phyloP scores from a whole-genome alignment of 37 sponge, comb jelly and placozoan genomes.

The Mnemiopsis leidyi region DNA sequence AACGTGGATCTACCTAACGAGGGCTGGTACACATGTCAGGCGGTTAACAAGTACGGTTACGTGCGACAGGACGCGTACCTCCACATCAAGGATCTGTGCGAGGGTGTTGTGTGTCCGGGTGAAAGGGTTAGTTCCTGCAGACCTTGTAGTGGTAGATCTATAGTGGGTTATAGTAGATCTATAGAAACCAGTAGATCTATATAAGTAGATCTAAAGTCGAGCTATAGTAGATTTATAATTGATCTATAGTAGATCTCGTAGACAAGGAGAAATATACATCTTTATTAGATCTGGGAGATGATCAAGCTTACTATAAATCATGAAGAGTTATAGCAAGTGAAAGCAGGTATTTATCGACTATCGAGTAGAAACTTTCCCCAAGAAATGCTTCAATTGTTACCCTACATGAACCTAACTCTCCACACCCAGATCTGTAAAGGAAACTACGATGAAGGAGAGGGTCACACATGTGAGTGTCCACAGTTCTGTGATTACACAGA shows the following conservation, averaged over 20 bases:
- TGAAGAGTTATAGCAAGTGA: too few relatives aligned
- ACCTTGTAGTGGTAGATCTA: too few relatives aligned
- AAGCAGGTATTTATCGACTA: too few relatives aligned
- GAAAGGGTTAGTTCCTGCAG: constrained; percentile 18
- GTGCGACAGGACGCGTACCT: constrained; percentile 31
- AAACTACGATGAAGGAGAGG: not conserved
- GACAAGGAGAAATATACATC: not conserved
- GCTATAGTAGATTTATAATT: not conserved
- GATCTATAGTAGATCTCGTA: not conserved
- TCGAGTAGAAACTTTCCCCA: too few relatives aligned
- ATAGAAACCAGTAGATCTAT: too few relatives aligned
- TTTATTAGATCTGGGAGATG: too few relatives aligned
- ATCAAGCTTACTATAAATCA: too few relatives aligned
- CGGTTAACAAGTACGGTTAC: not conserved
- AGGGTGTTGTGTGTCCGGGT: not conserved
- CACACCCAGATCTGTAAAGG: constrained; percentile 3
- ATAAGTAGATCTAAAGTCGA: too few relatives aligned
- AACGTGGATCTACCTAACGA: constrained; percentile 12
- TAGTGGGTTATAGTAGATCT: too few relatives aligned
- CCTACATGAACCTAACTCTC: too few relatives aligned
- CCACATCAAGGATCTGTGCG: constrained; percentile 6
- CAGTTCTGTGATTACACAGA: not conserved
- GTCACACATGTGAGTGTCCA: constrained; percentile 29
- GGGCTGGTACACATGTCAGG: constrained; percentile 64
- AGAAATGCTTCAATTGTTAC: too few relatives aligned